Evolutionary conservation across 2,797 vertebrate species (phyloP).

Genomic region (Erethizon dorsatum): DNA sequence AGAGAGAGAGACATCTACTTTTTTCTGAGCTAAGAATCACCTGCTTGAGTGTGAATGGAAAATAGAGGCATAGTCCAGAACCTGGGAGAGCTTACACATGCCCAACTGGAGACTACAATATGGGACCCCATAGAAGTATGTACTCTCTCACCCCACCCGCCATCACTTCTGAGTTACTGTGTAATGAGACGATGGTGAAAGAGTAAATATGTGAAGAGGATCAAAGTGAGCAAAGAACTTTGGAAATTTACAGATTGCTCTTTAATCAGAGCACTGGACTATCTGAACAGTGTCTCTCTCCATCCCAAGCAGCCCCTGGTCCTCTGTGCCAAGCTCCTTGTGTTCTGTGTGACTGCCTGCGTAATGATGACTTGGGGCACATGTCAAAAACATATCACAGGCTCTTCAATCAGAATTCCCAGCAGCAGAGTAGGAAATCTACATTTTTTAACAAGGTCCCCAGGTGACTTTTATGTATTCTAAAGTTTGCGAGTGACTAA

Average conservation of each 20-base stretch:
- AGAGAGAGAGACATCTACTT: not conserved
- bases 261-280: not conserved
- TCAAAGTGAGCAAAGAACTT: not conserved
- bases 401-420: constrained; percentile 12
- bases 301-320: not conserved
- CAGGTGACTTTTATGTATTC: constrained; percentile 21
- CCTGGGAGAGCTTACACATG: not conserved
- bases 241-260: not conserved
- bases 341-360: not conserved
- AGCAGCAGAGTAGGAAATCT: constrained; percentile 28
- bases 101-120: not conserved
- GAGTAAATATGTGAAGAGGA: not conserved
- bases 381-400: not conserved
- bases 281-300: not conserved
- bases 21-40: not conserved
- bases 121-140: accelerated
- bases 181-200: not conserved
- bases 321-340: not conserved
- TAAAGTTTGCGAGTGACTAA: constrained; percentile 57
- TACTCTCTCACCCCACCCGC: not conserved
- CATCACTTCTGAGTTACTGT: not conserved
- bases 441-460: constrained; percentile 57
- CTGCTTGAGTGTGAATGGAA: not conserved
- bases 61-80: not conserved
- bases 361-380: not conserved